These are phyloP conservation scores for Syngnathus acus DNA, from an alignment of 2,797 vertebrate species.

Conservation along the genomic window DNA sequence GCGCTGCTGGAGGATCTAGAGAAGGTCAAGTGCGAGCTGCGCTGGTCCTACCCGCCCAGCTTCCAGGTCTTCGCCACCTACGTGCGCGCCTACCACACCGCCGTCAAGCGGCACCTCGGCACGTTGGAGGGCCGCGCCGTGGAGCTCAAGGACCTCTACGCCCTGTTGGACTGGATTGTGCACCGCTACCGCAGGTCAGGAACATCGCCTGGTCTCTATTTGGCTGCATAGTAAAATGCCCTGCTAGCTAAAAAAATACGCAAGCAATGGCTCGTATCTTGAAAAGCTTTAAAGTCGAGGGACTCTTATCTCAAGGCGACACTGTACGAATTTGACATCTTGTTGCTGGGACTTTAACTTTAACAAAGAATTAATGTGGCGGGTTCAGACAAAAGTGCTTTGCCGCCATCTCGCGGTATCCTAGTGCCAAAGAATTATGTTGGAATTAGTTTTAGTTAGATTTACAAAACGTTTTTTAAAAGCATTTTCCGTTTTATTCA, in stretches of 20 bases:
- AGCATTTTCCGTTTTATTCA: too few species aligned
- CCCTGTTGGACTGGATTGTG: conserved; percentile 79
- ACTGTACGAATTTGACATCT: too few species aligned
- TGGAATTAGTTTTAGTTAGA: not conserved
- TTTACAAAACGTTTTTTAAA: too few species aligned
- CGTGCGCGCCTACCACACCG: conserved; percentile 70
- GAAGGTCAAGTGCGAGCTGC: conserved; percentile 70
- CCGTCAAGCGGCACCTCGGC: conserved; percentile 71
- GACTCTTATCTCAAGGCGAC: too few species aligned
- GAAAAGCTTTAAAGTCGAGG: too few species aligned
- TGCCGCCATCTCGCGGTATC: too few species aligned
- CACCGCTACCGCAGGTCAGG: conserved; percentile 78
- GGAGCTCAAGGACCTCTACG: conserved; percentile 65
- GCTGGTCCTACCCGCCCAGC: conserved; percentile 73
- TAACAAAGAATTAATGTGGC: too few species aligned
- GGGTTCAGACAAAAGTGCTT: not conserved
- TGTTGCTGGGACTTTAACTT: too few species aligned
- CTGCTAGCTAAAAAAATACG: too few species aligned
- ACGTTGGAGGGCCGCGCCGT: conserved; percentile 49
- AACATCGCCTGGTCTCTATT: not conserved
- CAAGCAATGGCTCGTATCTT: too few species aligned
- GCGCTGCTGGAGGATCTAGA: conserved; percentile 70
- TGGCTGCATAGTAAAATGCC: too few species aligned
- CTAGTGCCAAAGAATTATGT: not conserved
- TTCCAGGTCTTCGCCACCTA: conserved; percentile 79